phyloP scores from a whole-genome alignment of 2,888 invertebrate species.

The Coronaproctus castanopsis region DNA sequence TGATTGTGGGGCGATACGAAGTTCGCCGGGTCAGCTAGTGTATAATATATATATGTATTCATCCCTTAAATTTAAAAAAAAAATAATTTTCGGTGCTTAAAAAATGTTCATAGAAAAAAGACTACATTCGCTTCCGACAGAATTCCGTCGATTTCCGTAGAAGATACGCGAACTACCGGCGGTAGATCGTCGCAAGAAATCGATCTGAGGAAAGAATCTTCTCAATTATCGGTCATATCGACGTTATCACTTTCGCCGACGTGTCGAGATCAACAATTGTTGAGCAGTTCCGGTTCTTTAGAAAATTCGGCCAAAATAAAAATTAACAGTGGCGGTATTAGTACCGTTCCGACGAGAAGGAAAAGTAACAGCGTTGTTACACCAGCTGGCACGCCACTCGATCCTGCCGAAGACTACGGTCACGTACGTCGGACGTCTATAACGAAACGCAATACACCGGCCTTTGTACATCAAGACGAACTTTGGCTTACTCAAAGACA shows the following conservation, averaged over 20 bases:
- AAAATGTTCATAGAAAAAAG: slow-evolving; percentile 2
- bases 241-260: neutral
- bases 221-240: neutral
- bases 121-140: slow-evolving; percentile 5
- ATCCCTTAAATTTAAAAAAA: too few relatives aligned
- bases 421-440: slow-evolving; percentile 21
- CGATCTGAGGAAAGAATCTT: neutral
- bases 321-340: neutral
- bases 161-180: neutral
- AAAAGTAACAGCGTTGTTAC: neutral
- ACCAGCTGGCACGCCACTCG: slow-evolving; percentile 1
- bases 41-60: too few relatives aligned
- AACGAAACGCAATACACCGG: slow-evolving; percentile 23
- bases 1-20: too few relatives aligned
- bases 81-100: too few relatives aligned
- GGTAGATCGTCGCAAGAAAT: neutral
- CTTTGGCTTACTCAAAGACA: slow-evolving; percentile 23
- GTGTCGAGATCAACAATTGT: neutral
- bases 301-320: too few relatives aligned
- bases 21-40: too few relatives aligned
- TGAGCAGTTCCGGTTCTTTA: neutral
- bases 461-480: slow-evolving; percentile 23
- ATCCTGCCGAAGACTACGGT: neutral
- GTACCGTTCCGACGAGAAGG: neutral
- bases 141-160: slow-evolving; percentile 1